Base-by-base conservation (phyloP, 1,140 invertebrate species). In the Belonocnema kinseyi region DNA sequence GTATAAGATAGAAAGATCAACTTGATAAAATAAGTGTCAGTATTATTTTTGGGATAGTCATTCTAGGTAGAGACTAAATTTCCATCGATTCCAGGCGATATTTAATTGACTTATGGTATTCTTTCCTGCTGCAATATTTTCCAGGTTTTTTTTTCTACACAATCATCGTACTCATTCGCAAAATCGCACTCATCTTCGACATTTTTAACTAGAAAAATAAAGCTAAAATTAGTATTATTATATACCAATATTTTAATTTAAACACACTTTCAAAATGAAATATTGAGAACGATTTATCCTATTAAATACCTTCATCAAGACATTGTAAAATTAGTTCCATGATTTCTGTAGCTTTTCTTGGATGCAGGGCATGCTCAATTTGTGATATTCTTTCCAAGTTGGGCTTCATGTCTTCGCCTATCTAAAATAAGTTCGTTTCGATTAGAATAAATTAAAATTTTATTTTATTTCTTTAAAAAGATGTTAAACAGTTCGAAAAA, bases 171-270 rank as follows among this genome's bases (percentile, higher is more conserved):
- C 0, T 16, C 61, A 66, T 6, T 50, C 8, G 19, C 19, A 0
- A 74, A 13, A 0, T 76, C 78, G 33, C 82, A 83, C 0, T 74
- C 76, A 17, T 83, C 16, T 40, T n/a, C 8, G 2, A 17, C 72
- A 1, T n/a, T 46, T 26, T 46, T 50, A 26, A 71, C 82, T 83
- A 51, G 72, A 77, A 75, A 0, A 10, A 21, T 13, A 71, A 3
- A 52, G 10, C 16, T 2, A 46, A 11, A 11, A 46, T 46, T 46
- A 46, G 10, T 46, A 11, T 46, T 46, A 46, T 46, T 11, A 46
- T 46, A 46, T 5, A 46, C 40, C 40, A 11, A 46, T 11, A 46
- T 46, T 8, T 46, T 46, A 46, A 10, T 46, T 11, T 7, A 1
- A 46, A 11, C 7, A 46, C 21, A 46, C 0, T 11, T 46, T 11